phyloP scores from a whole-genome alignment of 1,140 invertebrate genomes.

The Acyrthosiphon pisum region DNA sequence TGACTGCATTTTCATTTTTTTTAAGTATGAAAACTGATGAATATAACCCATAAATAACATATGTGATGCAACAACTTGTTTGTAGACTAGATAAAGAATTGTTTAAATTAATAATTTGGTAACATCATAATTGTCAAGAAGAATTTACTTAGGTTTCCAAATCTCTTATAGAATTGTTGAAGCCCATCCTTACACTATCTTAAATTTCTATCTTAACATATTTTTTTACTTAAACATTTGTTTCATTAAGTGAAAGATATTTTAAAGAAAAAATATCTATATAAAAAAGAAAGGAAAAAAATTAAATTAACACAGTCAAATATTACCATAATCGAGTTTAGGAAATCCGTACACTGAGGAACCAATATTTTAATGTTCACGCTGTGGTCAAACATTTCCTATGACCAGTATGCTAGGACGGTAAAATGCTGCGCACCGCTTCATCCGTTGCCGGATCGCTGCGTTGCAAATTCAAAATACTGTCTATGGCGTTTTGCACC shows the following conservation, averaged over 20 bases:
- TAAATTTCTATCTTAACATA: conserved; percentile 40
- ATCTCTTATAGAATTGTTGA: not conserved
- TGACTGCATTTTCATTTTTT: not conserved
- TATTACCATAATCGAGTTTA: conserved; percentile 48
- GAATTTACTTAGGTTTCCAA: not conserved
- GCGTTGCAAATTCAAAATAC: conserved; percentile 75
- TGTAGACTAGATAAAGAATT: conserved; percentile 42
- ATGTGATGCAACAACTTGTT: not conserved
- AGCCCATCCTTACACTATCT: conserved; percentile 54
- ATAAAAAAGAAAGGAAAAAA: conserved; percentile 42
- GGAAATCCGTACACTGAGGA: conserved; percentile 55
- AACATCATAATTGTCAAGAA: conserved; percentile 22
- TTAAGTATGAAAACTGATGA: not conserved
- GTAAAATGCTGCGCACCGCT: conserved; percentile 68
- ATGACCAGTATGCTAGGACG: conserved; percentile 64
- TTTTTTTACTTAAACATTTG: conserved; percentile 14
- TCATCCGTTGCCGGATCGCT: conserved; percentile 67
- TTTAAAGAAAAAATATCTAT: conserved; percentile 46
- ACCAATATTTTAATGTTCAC: conserved; percentile 51
- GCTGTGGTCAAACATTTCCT: conserved; percentile 55
- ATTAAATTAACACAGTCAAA: conserved; percentile 57
- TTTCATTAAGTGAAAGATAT: conserved; percentile 43
- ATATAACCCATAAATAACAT: not conserved
- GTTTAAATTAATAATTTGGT: conserved; percentile 24
- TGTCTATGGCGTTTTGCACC: conserved; percentile 79